Evolutionary conservation across 2,797 vertebrate species (phyloP).

Genomic region (Dromococcyx pavoninus): DNA sequence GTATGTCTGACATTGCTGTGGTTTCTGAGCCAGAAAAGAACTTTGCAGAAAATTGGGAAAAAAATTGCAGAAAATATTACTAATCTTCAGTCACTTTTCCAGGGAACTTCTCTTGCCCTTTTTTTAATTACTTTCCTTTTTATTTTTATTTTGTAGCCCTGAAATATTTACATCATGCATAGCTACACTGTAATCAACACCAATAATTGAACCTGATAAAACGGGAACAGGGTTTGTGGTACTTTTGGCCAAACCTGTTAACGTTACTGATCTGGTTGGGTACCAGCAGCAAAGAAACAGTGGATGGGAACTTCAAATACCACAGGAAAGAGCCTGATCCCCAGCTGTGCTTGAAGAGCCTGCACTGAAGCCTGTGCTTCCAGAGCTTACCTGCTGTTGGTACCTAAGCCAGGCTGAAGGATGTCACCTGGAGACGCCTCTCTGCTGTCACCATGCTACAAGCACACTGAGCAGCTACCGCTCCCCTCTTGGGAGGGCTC

Average conservation of each 20-base stretch:
- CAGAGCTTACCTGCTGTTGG: neutral
- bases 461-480: neutral
- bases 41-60: neutral
- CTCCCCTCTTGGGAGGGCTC: neutral
- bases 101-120: neutral
- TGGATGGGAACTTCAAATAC: neutral
- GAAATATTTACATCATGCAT: neutral
- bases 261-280: neutral
- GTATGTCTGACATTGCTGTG: neutral
- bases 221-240: neutral
- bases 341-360: neutral
- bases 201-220: neutral
- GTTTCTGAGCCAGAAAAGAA: neutral
- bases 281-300: neutral
- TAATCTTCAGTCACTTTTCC: neutral
- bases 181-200: neutral
- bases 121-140: neutral
- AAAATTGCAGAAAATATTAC: neutral
- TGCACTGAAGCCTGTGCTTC: neutral
- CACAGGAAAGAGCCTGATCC: neutral
- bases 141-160: neutral
- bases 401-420: neutral
- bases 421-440: neutral
- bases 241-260: neutral
- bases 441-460: fast-evolving